phyloP scores from a whole-genome alignment of 2,797 vertebrate species.

The Molossus alvarezi region DNA sequence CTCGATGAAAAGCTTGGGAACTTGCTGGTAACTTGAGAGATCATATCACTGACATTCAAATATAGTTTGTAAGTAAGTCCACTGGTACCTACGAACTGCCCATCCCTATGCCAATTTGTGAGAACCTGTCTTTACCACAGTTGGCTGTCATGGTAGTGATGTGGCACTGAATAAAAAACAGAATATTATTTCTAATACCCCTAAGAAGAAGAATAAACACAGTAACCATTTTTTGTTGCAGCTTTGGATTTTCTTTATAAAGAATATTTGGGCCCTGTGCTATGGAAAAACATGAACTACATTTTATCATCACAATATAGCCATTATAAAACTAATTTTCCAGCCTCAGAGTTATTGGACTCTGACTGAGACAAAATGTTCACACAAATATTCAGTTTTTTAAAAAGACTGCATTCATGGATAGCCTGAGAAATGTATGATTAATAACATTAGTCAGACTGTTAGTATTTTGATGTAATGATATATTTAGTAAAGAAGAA shows the following conservation, averaged over 20 bases:
- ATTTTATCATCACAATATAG: slow-evolving; percentile 65
- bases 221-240: slow-evolving; percentile 65
- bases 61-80: background rate
- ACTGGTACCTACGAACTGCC: background rate
- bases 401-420: background rate
- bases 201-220: slow-evolving; percentile 59
- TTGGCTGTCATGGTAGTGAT: background rate
- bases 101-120: background rate
- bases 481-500: slow-evolving; percentile 56
- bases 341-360: background rate
- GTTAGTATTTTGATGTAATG: slow-evolving; percentile 13
- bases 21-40: background rate
- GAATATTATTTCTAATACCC: slow-evolving; percentile 54
- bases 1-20: slow-evolving; percentile 44
- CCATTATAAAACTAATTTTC: slow-evolving; percentile 48
- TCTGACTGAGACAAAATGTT: background rate
- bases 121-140: background rate
- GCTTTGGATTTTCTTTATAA: slow-evolving; percentile 76
- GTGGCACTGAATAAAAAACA: background rate
- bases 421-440: background rate
- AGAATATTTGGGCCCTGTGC: slow-evolving; percentile 77
- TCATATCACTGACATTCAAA: background rate
- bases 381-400: background rate
- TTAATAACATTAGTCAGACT: background rate
- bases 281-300: slow-evolving; percentile 68